Conservation (phyloP, 1,140 invertebrate genomes). For the Choristoneura fumiferana region DNA sequence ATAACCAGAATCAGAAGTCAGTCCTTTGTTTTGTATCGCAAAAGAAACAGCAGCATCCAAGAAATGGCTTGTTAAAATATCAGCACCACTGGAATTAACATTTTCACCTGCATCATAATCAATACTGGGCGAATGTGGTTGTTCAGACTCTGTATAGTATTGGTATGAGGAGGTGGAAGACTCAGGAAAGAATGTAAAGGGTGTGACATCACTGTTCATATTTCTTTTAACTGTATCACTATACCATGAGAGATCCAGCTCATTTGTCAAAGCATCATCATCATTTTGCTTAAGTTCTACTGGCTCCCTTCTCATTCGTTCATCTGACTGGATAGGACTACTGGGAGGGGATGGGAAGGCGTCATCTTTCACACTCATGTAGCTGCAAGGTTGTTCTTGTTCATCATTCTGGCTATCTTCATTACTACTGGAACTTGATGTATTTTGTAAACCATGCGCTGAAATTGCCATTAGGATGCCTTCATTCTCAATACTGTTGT, state of each 20-base stretch:
- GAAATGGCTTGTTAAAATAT: slow-evolving; percentile 71
- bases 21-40: slow-evolving; percentile 85
- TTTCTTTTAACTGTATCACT: slow-evolving; percentile 39
- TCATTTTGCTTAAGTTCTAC: slow-evolving; percentile 25
- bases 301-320: slow-evolving; percentile 35
- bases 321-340: slow-evolving; percentile 48
- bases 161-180: slow-evolving; percentile 46
- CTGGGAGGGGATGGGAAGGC: slow-evolving; percentile 40
- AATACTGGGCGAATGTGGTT: slow-evolving; percentile 33
- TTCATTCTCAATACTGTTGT: slow-evolving; percentile 82
- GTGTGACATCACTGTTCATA: slow-evolving; percentile 34
- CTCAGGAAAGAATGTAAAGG: slow-evolving; percentile 45
- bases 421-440: slow-evolving; percentile 40
- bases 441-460: slow-evolving; percentile 80
- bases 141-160: slow-evolving; percentile 47
- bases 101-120: slow-evolving; percentile 37
- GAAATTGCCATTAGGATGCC: slow-evolving; percentile 83
- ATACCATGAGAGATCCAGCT: slow-evolving; percentile 46
- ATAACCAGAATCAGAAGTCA: slow-evolving; percentile 78
- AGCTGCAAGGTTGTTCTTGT: slow-evolving; percentile 10
- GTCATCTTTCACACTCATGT: slow-evolving; percentile 27
- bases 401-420: slow-evolving; percentile 15
- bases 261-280: slow-evolving; percentile 25
- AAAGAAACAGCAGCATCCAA: slow-evolving; percentile 83
- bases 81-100: slow-evolving; percentile 34